These are phyloP conservation scores for Caenorhabditis panamensis DNA, from an alignment of 2,888 invertebrate species.

Conservation along the genomic window DNA sequence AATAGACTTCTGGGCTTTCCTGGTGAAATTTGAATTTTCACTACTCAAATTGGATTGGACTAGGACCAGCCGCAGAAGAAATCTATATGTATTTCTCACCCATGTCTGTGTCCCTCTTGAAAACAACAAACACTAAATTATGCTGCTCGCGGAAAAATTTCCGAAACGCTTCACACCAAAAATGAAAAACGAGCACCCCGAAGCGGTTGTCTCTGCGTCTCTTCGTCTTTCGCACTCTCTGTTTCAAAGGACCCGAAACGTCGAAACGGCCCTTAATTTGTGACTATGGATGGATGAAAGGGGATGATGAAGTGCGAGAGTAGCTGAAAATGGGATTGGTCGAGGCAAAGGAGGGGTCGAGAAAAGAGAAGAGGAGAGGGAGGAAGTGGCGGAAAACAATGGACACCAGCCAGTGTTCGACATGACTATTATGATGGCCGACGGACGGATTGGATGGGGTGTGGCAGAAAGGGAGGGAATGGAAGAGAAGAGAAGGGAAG, in stretches of 20 bases:
- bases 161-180: conserved; percentile 50
- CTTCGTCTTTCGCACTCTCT: neutral
- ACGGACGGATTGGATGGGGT: conserved; percentile 40
- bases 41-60: neutral
- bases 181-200: conserved; percentile 53
- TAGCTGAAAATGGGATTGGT: conserved; percentile 43
- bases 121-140: conserved; percentile 56
- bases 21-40: neutral
- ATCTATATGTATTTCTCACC: too few relatives aligned
- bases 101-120: too few relatives aligned
- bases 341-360: neutral
- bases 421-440: conserved; percentile 40
- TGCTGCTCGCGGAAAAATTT: conserved; percentile 40
- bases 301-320: conserved; percentile 8
- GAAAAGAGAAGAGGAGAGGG: conserved; percentile 8
- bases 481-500: conserved; percentile 9
- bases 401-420: conserved; percentile 36
- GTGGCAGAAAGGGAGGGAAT: conserved; percentile 16
- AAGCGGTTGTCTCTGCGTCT: conserved; percentile 2
- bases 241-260: conserved; percentile 9
- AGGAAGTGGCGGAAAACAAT: conserved; percentile 15
- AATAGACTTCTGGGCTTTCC: too few relatives aligned
- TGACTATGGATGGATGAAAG: conserved; percentile 14
- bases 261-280: conserved; percentile 54
- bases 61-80: neutral